Evolutionary conservation across 2,113 vertebrate genomes (phyloP).

Genomic region (Calyptomena viridis): DNA sequence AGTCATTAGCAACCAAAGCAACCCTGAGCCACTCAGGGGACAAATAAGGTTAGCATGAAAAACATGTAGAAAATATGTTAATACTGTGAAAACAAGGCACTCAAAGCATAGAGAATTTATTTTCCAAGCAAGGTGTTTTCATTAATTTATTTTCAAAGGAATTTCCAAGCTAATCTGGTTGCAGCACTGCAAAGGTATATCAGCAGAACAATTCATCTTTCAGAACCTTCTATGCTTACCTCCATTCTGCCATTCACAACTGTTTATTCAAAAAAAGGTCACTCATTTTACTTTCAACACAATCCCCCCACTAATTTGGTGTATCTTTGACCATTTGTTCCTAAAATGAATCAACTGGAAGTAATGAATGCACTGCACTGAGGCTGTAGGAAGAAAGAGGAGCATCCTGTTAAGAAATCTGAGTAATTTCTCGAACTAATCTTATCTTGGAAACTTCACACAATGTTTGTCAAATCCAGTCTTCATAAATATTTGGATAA

Average conservation of each 20-base stretch:
- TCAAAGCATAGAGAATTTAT: background rate
- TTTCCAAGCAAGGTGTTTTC: background rate
- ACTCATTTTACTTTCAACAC: background rate
- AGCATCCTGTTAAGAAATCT: background rate
- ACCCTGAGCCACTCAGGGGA: background rate
- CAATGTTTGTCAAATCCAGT: background rate
- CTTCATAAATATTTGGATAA: background rate
- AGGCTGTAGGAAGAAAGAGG: background rate
- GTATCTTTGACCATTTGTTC: background rate
- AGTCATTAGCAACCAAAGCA: background rate
- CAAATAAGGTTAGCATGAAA: background rate
- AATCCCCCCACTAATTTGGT: background rate
- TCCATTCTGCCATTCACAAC: background rate
- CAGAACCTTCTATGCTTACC: background rate
- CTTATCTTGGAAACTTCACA: background rate
- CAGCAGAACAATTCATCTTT: background rate
- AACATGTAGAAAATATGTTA: background rate
- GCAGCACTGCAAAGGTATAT: accelerated
- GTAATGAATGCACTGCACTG: background rate
- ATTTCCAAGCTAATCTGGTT: background rate
- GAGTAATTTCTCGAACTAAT: background rate
- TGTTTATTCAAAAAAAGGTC: background rate
- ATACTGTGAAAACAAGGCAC: background rate
- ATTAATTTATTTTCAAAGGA: background rate
- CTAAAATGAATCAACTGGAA: background rate